Evolutionary conservation across 2,888 invertebrate genomes (phyloP).

Genomic region (Sphecodes monilicornis): DNA sequence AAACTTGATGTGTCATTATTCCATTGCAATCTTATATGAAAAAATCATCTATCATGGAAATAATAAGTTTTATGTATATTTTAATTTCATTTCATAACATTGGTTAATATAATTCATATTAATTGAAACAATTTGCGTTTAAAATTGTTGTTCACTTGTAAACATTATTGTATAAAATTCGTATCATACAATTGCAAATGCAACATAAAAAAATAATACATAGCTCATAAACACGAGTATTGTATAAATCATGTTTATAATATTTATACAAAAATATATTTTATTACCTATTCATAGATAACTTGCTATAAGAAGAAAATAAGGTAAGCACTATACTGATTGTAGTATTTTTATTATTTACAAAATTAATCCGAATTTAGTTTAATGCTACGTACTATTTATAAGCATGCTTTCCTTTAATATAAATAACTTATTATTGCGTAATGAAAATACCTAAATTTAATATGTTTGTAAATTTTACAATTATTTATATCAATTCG

Average conservation of each 20-base stretch:
- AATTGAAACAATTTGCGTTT: not conserved
- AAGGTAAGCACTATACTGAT: not conserved
- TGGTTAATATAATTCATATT: not conserved
- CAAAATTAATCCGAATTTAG: not conserved
- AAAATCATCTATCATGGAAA: not conserved
- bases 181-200: conserved; percentile 31
- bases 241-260: not conserved
- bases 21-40: not conserved
- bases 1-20: not conserved
- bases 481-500: too few relatives aligned
- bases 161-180: not conserved
- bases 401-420: not conserved
- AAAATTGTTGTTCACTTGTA: conserved; percentile 1
- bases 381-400: not conserved
- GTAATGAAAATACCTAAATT: too few relatives aligned
- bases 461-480: too few relatives aligned
- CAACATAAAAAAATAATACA: conserved; percentile 12
- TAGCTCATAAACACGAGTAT: conserved; percentile 10
- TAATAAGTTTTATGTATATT: not conserved
- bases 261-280: not conserved
- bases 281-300: not conserved
- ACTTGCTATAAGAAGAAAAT: not conserved
- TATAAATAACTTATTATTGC: too few relatives aligned
- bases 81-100: not conserved
- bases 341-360: not conserved